Conservation (phyloP, 2,888 invertebrate genomes). For the Lasioglossum vierecki region DNA sequence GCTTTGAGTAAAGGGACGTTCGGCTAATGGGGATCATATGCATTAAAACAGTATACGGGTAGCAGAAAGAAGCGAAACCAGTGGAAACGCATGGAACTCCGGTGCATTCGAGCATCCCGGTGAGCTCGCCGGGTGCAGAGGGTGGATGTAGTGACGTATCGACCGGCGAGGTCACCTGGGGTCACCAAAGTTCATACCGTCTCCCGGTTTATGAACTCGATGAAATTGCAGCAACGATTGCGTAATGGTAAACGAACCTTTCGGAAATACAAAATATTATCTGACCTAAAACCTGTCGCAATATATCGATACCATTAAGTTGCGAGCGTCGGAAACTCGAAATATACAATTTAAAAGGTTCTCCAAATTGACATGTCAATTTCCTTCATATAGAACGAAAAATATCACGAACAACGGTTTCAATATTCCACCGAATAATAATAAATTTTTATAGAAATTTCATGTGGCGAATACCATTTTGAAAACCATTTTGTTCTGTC, state of each 20-base stretch:
- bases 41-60: neutral
- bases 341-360: neutral
- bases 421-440: neutral
- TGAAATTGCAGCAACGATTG: constrained; percentile 46
- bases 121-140: constrained; percentile 57
- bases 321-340: neutral
- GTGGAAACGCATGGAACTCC: constrained; percentile 54
- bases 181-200: constrained; percentile 82
- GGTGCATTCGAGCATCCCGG: constrained; percentile 57
- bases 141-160: constrained; percentile 79
- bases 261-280: neutral
- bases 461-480: neutral
- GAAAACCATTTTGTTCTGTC: neutral
- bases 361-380: neutral
- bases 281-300: neutral
- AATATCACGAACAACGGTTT: neutral
- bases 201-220: constrained; percentile 75
- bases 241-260: constrained; percentile 18
- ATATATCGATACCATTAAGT: neutral
- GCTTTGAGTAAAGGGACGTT: neutral
- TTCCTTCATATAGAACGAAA: neutral
- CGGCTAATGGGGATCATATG: neutral
- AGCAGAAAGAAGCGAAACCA: constrained; percentile 18
- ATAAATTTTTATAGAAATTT: neutral
- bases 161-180: constrained; percentile 81